Evolutionary conservation across 2,888 invertebrate genomes (phyloP), one percentile per base, ranked within the genome.

Genomic region (Leptopilina myrica): DNA sequence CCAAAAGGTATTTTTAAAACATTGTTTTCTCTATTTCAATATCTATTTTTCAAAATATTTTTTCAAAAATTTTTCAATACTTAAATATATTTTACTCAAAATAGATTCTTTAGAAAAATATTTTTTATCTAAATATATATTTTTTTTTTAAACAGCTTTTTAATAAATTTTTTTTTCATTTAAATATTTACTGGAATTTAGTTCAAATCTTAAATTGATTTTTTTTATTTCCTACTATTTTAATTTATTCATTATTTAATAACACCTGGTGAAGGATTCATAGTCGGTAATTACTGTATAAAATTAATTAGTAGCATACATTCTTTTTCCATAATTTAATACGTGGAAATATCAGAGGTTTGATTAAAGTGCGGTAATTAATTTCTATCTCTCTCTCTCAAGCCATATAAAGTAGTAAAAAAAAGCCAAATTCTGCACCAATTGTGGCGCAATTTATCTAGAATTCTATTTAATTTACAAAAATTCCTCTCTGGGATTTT

Each of bases 291-390:
- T 56, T 73, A 73, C 73, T 59, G 56, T 73, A 33, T 33, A 73
- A 73, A 73, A 59, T 59, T 56, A 73, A 73, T 73, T 73, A 73
- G 73, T 73, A 73, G 73, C 73, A 73, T 73, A 73, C 73, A 73
- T 73, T 73, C 73, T 73, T 53, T 73, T 59, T 73, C 73, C 56
- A 4, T 59, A 33, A 33, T 33, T 33, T 33, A 33, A 40, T 59
- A 49, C 49, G 49, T 49, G 49, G 73, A 56, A 73, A 73, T 5
- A 33, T 59, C 53, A 73, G 73, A 73, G 33, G 33, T 73, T 73
- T 73, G n/a, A 33, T 56, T 73, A 56, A 33, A n/a, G 26, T 56
- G 73, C 73, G 33, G n/a, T 73, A 40, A 73, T 73, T 73, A 73
- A 73, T 53, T 73, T 73, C 56, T n/a, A n/a, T 73, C 49, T 11